Percentiles rank a stretch among this genome's conserved stretches.
Conservation (phyloP, 1,140 invertebrate genomes). For the Drosophila busckii region DNA sequence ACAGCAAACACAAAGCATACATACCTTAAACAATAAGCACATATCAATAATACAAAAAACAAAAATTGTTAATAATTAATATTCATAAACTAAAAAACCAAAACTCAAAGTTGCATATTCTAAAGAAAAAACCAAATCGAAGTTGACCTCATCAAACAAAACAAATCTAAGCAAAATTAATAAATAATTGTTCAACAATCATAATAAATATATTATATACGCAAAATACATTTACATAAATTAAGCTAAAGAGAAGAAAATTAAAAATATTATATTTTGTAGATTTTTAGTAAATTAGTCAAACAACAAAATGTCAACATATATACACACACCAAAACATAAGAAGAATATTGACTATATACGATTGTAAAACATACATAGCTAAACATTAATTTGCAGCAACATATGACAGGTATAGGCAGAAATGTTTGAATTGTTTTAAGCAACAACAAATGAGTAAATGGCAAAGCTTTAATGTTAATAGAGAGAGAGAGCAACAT, state of each 20-base stretch:
- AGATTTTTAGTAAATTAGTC: slow-evolving; percentile 70
- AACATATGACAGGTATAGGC: too few species aligned
- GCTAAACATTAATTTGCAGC: slow-evolving; percentile 17
- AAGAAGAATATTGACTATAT: slow-evolving; percentile 37
- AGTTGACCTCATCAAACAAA: slow-evolving; percentile 61
- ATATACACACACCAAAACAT: slow-evolving; percentile 3
- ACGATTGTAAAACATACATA: slow-evolving; percentile 19
- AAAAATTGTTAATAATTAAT: slow-evolving; percentile 6
- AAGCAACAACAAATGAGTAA: slow-evolving; percentile 59
- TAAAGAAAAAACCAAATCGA: slow-evolving; percentile 49
- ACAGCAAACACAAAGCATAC: slow-evolving; percentile 48
- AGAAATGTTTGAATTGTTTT: slow-evolving; percentile 43
- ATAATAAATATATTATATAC: slow-evolving; percentile 39
- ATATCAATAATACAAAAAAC: slow-evolving; percentile 47
- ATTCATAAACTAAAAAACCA: not conserved
- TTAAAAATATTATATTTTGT: slow-evolving; percentile 73
- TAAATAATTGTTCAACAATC: slow-evolving; percentile 56
- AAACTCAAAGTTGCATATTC: slow-evolving; percentile 40
- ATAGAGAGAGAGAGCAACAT: slow-evolving; percentile 56
- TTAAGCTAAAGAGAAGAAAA: slow-evolving; percentile 41
- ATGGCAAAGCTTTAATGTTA: slow-evolving; percentile 74
- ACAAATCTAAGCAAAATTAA: slow-evolving; percentile 25
- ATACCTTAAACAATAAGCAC: slow-evolving; percentile 64
- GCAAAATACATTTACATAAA: slow-evolving; percentile 27
- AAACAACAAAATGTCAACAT: slow-evolving; percentile 26